Base-by-base conservation (phyloP, 2,797 vertebrate species). In the Fratercula arctica region DNA sequence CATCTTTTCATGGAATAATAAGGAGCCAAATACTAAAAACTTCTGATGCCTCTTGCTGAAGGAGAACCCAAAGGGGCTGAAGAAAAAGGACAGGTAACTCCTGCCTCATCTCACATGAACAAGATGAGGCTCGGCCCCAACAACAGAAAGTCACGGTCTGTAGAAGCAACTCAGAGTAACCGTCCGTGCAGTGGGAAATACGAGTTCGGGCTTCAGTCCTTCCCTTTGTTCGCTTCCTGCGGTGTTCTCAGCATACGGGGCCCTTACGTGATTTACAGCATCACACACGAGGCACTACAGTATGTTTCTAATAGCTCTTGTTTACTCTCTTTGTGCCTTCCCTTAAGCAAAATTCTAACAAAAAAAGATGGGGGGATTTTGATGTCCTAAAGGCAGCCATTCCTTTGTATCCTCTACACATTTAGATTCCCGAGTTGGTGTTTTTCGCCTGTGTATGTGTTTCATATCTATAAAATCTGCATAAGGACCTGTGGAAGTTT, bases 121-220 rank as follows among this genome's bases (percentile, higher is more conserved):
- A 35, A 45, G 29, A 46, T 16, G 41, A 76, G 41, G 17, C 35
- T 50, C 25, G 4, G 39, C 45, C 46, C 35, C 50, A 29, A 5
- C 12, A 33, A 28, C 48, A 66, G 19, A 23, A 25, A n/a, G 56
- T 17, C 25, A 13, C 18, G 7, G 51, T 16, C 57, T 75, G 74
- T 2, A 51, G 63, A 51, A 80, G 67, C 41, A 26, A 74, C 61
- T 70, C 21, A 8, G 35, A 10, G 50, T 25, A 6, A 79, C 51
- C 0, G 3, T 19, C 10, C 2, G 2, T 0, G 5, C 14, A 10
- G 43, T 5, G 16, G 64, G 48, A 72, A 60, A 16, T 4, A 16
- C 0, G 2, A 45, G 37, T 33, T 45, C 29, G 33, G 39, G 29
- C 20, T 66, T 7, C 8, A 16, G 56, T 39, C 46, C 61, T 16